Conservation (phyloP, 2,113 vertebrate species). For the Anseranas semipalmata region DNA sequence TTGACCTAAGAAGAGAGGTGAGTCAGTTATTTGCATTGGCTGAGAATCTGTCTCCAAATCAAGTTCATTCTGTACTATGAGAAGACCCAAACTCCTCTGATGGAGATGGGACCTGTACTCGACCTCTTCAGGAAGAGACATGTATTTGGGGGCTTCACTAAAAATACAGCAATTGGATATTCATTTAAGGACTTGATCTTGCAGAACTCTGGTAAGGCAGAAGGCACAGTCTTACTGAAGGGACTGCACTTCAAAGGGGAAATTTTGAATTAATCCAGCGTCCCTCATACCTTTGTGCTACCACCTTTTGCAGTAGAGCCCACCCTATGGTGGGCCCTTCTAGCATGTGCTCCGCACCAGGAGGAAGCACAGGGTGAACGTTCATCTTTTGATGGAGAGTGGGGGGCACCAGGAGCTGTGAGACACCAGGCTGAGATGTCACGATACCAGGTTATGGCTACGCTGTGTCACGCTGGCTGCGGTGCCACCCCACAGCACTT, state of each 20-base stretch:
- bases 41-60: not conserved
- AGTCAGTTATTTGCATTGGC: not conserved
- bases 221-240: not conserved
- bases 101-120: not conserved
- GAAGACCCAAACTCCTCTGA: not conserved
- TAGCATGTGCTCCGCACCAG: accelerated
- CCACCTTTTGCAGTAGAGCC: not conserved
- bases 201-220: not conserved
- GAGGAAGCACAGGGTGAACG: accelerated
- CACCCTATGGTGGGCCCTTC: no score
- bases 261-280: accelerated
- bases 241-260: not conserved
- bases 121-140: accelerated
- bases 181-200: not conserved
- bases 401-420: not conserved
- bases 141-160: not conserved
- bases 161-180: not conserved
- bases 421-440: accelerated
- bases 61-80: accelerated
- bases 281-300: accelerated
- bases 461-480: accelerated
- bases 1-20: not conserved
- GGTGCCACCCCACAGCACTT: accelerated
- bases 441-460: accelerated
- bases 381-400: not conserved